Evolutionary conservation across 1,140 invertebrate genomes (phyloP).

Genomic region (Diachasma alloeum): DNA sequence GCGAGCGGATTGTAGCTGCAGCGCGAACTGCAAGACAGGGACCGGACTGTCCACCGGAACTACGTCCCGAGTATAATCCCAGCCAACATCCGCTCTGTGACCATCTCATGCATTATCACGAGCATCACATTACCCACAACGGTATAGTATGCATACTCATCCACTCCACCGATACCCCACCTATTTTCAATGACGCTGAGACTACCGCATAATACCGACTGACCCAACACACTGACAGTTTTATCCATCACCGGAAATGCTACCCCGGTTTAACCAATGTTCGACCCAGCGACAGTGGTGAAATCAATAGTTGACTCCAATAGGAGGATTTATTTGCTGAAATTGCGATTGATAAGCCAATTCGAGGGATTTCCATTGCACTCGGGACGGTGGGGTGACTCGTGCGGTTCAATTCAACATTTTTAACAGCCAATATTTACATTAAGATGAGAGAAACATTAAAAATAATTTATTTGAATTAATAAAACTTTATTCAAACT

Average conservation of each 20-base stretch:
- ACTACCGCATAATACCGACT: conserved; percentile 4
- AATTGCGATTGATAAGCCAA: neutral
- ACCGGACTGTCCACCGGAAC: conserved; percentile 70
- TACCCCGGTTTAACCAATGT: neutral
- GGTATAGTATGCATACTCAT: conserved; percentile 41
- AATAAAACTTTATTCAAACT: too few relatives aligned
- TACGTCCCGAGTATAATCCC: conserved; percentile 63
- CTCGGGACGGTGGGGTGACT: neutral
- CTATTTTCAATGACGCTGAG: neutral
- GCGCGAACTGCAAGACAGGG: conserved; percentile 69
- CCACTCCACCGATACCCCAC: neutral
- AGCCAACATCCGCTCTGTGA: conserved; percentile 60
- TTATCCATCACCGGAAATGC: conserved; percentile 30
- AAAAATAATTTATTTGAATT: too few relatives aligned
- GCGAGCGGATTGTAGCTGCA: conserved; percentile 75
- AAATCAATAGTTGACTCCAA: neutral
- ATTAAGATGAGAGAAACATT: too few relatives aligned
- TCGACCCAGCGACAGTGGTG: neutral
- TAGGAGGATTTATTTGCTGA: neutral
- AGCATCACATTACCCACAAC: conserved; percentile 60
- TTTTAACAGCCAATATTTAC: neutral
- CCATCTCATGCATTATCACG: conserved; percentile 65
- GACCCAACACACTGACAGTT: conserved; percentile 9
- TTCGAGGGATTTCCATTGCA: neutral
- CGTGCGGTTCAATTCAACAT: neutral